Evolutionary conservation across 2,797 vertebrate species (phyloP).

Genomic region (Paguma larvata): DNA sequence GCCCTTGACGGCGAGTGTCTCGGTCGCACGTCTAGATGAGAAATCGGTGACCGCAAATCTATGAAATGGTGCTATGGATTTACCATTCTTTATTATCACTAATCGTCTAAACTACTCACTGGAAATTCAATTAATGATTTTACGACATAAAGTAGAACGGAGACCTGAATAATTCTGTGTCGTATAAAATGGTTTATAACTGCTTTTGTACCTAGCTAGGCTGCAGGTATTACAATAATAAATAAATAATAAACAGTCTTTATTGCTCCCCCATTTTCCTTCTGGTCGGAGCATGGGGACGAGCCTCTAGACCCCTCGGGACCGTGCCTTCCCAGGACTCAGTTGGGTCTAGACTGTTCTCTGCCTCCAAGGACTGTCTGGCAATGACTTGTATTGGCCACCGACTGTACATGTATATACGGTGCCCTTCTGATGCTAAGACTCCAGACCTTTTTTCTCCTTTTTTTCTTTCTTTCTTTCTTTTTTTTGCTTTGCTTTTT

Average conservation of each 20-base stretch:
- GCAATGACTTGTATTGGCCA: constrained; percentile 88
- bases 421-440: constrained; percentile 89
- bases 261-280: constrained; percentile 70
- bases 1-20: constrained; percentile 85
- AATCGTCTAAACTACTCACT: constrained; percentile 93
- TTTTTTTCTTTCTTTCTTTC: constrained; percentile 62
- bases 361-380: constrained; percentile 87
- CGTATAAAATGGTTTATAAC: constrained; percentile 89
- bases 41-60: constrained; percentile 86
- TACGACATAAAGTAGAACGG: constrained; percentile 85
- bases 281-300: constrained; percentile 81
- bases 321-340: background rate
- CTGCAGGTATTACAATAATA: constrained; percentile 84
- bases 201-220: constrained; percentile 88
- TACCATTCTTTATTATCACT: constrained; percentile 97
- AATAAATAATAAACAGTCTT: constrained; percentile 87
- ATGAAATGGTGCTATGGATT: constrained; percentile 98
- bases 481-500: constrained; percentile 79
- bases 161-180: constrained; percentile 88
- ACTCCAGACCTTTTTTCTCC: constrained; percentile 87
- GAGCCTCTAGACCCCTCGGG: constrained; percentile 71
- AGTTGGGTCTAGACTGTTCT: constrained; percentile 84
- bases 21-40: constrained; percentile 38
- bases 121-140: constrained; percentile 89
- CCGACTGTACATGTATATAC: constrained; percentile 84